These are phyloP conservation scores for Crematogaster levior DNA, from an alignment of 2,888 invertebrate species.

Conservation along the genomic window DNA sequence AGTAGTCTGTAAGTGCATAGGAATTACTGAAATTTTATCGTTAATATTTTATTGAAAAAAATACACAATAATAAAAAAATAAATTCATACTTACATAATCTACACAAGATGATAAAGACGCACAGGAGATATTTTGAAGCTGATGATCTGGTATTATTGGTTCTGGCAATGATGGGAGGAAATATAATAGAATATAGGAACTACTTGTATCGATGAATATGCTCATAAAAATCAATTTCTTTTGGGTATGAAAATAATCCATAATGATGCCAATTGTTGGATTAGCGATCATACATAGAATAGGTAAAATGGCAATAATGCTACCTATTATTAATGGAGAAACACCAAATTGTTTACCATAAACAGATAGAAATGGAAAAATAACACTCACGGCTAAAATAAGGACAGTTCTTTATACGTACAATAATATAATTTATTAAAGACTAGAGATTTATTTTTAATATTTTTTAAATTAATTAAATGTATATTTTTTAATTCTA, in stretches of 20 bases:
- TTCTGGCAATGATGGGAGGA: conserved; percentile 86
- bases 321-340: conserved; percentile 92
- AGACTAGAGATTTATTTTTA: no score
- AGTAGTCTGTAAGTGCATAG: no score
- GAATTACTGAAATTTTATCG: no score
- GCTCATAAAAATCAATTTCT: conserved; percentile 91
- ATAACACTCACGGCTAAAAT: conserved; percentile 92
- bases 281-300: conserved; percentile 92
- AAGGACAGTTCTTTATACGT: conserved; percentile 35
- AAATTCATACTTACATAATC: conserved; percentile 52
- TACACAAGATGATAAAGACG: conserved; percentile 46
- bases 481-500: no score
- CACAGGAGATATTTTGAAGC: conserved; percentile 71
- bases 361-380: conserved; percentile 92
- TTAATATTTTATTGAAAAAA: background rate
- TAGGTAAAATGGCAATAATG: conserved; percentile 91
- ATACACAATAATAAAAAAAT: background rate
- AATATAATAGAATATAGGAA: conserved; percentile 90
- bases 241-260: conserved; percentile 90
- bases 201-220: conserved; percentile 89
- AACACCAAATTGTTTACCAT: conserved; percentile 92
- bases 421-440: no score
- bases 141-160: conserved; percentile 64
- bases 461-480: no score
- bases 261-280: conserved; percentile 91